These are phyloP conservation scores for Hetaerina americana DNA, from an alignment of 1,140 invertebrate species.

Conservation along the genomic window DNA sequence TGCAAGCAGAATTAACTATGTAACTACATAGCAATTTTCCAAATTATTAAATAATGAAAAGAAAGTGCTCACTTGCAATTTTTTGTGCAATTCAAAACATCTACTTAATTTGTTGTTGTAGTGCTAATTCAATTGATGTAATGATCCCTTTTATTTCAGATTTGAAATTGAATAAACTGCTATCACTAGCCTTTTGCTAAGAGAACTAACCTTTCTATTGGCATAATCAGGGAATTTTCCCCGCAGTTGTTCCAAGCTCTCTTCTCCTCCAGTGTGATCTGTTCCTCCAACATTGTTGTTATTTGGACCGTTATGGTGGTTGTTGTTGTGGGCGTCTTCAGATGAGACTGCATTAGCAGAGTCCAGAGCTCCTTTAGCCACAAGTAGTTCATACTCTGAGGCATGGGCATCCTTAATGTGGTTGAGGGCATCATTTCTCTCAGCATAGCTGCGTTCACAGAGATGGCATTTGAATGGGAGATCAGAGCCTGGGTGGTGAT, in stretches of 20 bases:
- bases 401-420: slow-evolving; percentile 63
- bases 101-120: too few relatives aligned
- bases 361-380: slow-evolving; percentile 67
- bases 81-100: too few relatives aligned
- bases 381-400: slow-evolving; percentile 55
- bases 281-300: slow-evolving; percentile 21
- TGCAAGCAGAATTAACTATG: too few relatives aligned
- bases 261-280: slow-evolving; percentile 34
- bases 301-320: slow-evolving; percentile 30
- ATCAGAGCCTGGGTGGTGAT: slow-evolving; percentile 33
- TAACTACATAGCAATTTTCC: too few relatives aligned
- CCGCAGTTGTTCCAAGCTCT: slow-evolving; percentile 38
- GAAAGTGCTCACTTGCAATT: too few relatives aligned
- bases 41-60: too few relatives aligned
- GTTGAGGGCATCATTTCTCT: slow-evolving; percentile 61
- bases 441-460: slow-evolving; percentile 72
- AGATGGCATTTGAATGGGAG: slow-evolving; percentile 85
- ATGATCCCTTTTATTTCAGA: too few relatives aligned
- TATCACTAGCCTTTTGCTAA: too few relatives aligned
- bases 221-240: slow-evolving; percentile 74
- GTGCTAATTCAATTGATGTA: too few relatives aligned
- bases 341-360: slow-evolving; percentile 29
- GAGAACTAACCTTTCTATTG: slow-evolving; percentile 68
- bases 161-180: too few relatives aligned
- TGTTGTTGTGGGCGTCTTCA: slow-evolving; percentile 21